These are phyloP conservation scores for Philotrypesis tridentata DNA, from an alignment of 1,140 invertebrate genomes.

Conservation along the genomic window DNA sequence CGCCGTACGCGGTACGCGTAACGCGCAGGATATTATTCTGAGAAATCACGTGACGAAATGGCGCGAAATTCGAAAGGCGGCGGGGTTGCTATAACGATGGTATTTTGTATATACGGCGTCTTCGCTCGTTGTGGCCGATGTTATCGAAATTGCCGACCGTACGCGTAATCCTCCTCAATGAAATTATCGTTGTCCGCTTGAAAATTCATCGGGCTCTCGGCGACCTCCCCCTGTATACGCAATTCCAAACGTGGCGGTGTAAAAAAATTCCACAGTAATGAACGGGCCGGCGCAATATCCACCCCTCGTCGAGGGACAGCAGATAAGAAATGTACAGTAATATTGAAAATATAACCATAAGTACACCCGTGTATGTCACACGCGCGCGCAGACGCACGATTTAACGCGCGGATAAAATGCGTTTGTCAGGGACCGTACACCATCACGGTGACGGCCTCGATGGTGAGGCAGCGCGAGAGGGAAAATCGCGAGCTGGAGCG, in stretches of 20 bases:
- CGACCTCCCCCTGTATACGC: too few relatives aligned
- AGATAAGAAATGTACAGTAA: slow-evolving; percentile 55
- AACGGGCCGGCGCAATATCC: slow-evolving; percentile 54
- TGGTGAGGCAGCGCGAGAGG: slow-evolving; percentile 59
- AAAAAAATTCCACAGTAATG: not conserved
- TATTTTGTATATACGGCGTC: not conserved
- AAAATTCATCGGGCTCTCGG: too few relatives aligned
- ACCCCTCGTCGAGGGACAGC: slow-evolving; percentile 57
- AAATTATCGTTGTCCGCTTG: too few relatives aligned
- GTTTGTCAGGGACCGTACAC: slow-evolving; percentile 66
- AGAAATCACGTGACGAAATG: not conserved
- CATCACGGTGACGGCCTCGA: slow-evolving; percentile 61
- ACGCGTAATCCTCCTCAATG: too few relatives aligned
- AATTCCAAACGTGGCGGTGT: too few relatives aligned
- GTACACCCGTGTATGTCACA: too few relatives aligned
- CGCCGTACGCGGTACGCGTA: too few relatives aligned
- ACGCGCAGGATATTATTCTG: too few relatives aligned
- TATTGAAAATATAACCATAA: not conserved
- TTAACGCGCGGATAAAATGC: too few relatives aligned
- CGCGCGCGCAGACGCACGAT: too few relatives aligned
- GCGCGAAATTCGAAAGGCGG: not conserved
- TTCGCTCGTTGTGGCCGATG: not conserved
- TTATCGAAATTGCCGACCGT: too few relatives aligned
- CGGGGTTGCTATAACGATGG: not conserved
- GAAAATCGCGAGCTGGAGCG: slow-evolving; percentile 61